Conservation (phyloP, 2,113 vertebrate species). For the Marcusenius ussheri region DNA sequence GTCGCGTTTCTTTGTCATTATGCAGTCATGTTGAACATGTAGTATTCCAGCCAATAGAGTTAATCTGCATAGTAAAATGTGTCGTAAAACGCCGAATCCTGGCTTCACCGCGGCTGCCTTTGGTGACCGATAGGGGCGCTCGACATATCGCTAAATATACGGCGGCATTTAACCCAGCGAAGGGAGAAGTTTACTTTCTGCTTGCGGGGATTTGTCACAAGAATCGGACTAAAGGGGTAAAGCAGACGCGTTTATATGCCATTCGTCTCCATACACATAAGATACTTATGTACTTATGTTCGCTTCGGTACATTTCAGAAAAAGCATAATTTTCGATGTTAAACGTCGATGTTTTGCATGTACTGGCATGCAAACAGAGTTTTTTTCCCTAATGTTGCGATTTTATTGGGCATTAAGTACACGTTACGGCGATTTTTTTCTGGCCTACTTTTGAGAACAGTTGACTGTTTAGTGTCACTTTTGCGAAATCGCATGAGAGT, state of each 20-base stretch:
- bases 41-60: not conserved
- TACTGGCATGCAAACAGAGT: not conserved
- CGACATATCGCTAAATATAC: not conserved
- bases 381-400: not conserved
- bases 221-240: not conserved
- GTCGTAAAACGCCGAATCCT: not conserved
- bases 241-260: not conserved
- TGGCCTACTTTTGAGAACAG: not conserved
- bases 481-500: not conserved
- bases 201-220: not conserved
- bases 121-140: not conserved
- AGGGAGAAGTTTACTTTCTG: not conserved
- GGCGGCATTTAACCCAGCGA: not conserved
- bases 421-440: not conserved
- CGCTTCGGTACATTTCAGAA: not conserved
- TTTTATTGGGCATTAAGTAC: not conserved
- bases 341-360: not conserved
- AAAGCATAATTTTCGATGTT: not conserved
- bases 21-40: not conserved
- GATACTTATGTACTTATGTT: not conserved
- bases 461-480: not conserved
- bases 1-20: not conserved
- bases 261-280: not conserved
- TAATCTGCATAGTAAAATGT: not conserved
- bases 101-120: not conserved